phyloP scores from a whole-genome alignment of 1,140 invertebrate species.

The Drosophila arizonae region DNA sequence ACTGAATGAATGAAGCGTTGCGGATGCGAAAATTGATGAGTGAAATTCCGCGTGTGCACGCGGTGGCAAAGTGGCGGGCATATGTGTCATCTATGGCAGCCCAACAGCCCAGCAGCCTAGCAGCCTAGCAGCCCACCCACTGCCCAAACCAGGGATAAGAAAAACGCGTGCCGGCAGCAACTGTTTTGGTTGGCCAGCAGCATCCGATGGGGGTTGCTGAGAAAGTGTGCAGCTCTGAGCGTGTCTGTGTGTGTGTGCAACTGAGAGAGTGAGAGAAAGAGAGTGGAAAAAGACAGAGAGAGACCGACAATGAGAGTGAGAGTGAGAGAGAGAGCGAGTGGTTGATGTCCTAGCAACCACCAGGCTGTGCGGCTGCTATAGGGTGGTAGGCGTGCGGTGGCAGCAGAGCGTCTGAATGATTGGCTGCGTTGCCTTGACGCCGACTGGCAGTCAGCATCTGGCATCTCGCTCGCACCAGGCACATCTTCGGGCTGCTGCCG shows the following conservation, averaged over 20 bases:
- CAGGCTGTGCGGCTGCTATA: constrained; percentile 31
- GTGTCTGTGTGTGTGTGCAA: constrained; percentile 3
- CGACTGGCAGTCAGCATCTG: constrained; percentile 39
- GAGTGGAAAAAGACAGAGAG: constrained; percentile 1
- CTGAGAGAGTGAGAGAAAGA: neutral
- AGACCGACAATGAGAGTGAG: constrained; percentile 12
- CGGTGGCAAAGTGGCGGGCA: constrained; percentile 19
- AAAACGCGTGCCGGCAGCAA: constrained; percentile 61
- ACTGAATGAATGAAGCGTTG: constrained; percentile 16
- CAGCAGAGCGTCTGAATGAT: constrained; percentile 51
- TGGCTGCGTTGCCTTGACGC: constrained; percentile 74
- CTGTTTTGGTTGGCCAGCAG: constrained; percentile 77
- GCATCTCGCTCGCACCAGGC: constrained; percentile 49
- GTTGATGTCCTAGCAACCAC: constrained; percentile 64
- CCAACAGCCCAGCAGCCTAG: neutral
- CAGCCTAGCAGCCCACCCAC: constrained; percentile 7
- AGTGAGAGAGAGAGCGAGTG: constrained; percentile 37
- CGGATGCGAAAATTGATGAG: constrained; percentile 39
- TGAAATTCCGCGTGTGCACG: constrained; percentile 42
- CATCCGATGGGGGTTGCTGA: constrained; percentile 64
- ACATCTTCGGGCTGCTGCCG: constrained; percentile 36
- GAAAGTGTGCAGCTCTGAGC: constrained; percentile 3
- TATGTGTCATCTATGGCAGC: constrained; percentile 14
- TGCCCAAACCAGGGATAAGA: constrained; percentile 1
- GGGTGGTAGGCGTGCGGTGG: constrained; percentile 41